Percentiles rank a stretch among this genome's conserved stretches.
Conservation (phyloP, 1,140 invertebrate genomes). For the Anastrepha ludens region DNA sequence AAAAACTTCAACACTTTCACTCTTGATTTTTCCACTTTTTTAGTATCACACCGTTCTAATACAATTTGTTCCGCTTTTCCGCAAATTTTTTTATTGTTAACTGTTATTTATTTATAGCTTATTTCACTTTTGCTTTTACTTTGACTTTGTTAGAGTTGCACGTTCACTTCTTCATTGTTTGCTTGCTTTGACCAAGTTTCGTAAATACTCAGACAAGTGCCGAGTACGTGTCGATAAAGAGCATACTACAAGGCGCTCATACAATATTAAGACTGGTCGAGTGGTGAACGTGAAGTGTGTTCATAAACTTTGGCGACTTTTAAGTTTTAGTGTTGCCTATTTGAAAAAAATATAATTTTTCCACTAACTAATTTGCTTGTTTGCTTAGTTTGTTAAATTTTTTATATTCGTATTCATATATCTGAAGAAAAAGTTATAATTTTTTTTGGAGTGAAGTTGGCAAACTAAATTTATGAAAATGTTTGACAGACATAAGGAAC, state of each 20-base stretch:
- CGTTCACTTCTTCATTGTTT: background rate
- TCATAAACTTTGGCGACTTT: background rate
- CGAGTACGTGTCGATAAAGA: constrained; percentile 15
- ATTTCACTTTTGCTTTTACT: background rate
- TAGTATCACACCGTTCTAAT: background rate
- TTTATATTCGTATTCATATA: no score
- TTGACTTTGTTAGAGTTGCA: background rate
- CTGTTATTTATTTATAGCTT: constrained; percentile 26
- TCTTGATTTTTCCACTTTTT: background rate
- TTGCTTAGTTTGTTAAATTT: no score
- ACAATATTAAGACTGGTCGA: background rate
- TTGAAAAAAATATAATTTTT: no score
- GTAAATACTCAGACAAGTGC: constrained; percentile 31
- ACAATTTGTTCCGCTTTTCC: background rate
- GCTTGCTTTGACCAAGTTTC: constrained; percentile 12
- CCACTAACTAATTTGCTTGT: no score
- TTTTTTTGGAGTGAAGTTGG: no score
- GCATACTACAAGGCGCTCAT: constrained; percentile 24
- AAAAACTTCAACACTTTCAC: constrained; percentile 6
- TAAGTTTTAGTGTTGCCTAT: background rate
- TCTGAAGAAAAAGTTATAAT: no score
- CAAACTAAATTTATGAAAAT: no score
- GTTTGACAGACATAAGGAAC: no score
- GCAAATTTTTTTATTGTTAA: background rate
- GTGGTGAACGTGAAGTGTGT: background rate